Percentiles rank a stretch among this genome's conserved stretches.
Evolutionary conservation across 2,113 vertebrate genomes (phyloP).

Genomic region (Lucifuga dentata): DNA sequence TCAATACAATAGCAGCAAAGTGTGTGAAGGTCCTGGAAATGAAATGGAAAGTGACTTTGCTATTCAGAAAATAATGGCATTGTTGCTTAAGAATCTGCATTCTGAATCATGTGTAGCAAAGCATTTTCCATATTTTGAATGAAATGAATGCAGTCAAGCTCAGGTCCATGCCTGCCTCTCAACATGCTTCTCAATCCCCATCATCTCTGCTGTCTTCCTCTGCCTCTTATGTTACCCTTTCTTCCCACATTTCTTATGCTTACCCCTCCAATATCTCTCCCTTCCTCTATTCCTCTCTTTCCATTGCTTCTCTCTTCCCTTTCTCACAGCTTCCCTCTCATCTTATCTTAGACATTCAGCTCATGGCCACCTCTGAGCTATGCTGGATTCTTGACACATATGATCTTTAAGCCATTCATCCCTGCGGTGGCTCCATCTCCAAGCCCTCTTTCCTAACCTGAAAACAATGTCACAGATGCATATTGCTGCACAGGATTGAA

Average conservation of each 20-base stretch:
- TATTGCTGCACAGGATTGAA: background rate
- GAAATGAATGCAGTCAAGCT: no score
- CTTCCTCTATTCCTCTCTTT: background rate
- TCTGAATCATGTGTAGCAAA: background rate
- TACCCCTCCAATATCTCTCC: background rate
- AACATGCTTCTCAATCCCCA: background rate
- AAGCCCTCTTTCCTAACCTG: conserved; percentile 21
- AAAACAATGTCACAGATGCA: conserved; percentile 18
- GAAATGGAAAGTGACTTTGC: background rate
- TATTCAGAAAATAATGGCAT: background rate
- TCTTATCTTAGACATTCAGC: conserved; percentile 38
- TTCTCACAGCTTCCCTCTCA: background rate
- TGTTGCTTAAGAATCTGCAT: no score
- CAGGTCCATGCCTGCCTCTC: background rate
- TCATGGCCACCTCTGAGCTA: conserved; percentile 29
- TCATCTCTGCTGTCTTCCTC: background rate
- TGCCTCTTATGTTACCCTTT: background rate
- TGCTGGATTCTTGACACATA: conserved; percentile 30
- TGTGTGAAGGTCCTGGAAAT: no score
- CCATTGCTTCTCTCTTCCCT: background rate
- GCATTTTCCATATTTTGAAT: background rate
- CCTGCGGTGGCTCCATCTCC: conserved; percentile 37
- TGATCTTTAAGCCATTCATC: conserved; percentile 60
- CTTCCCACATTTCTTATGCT: conserved; percentile 3
- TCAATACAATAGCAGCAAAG: no score